Evolutionary conservation across 1,140 invertebrate species (phyloP).

Genomic region (Phthorimaea operculella): DNA sequence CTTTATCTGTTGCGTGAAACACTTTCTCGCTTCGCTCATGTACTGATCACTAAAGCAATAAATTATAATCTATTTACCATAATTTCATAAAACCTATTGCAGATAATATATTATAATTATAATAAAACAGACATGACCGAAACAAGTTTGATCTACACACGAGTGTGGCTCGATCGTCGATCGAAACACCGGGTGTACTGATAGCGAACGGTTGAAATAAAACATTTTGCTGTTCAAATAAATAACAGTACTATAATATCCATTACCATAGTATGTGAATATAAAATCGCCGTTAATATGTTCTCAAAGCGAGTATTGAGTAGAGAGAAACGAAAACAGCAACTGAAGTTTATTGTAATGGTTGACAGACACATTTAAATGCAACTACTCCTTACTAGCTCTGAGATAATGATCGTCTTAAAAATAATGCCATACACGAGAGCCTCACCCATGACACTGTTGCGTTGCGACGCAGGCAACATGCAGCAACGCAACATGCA

Average conservation of each 20-base stretch:
- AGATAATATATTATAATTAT: constrained; percentile 39
- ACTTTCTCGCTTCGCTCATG: constrained; percentile 18
- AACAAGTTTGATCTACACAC: constrained; percentile 25
- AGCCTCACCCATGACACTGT: constrained; percentile 35
- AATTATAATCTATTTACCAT: constrained; percentile 38
- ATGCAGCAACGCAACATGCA: not conserved
- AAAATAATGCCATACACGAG: constrained; percentile 33
- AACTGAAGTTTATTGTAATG: not conserved
- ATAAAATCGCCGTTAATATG: constrained; percentile 32
- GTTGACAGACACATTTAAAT: not conserved
- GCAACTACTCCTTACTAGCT: constrained; percentile 10
- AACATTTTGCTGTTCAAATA: constrained; percentile 37
- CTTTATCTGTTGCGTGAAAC: constrained; percentile 13
- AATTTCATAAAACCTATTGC: constrained; percentile 46
- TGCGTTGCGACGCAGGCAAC: not conserved
- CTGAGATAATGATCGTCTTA: constrained; percentile 34
- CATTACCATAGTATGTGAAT: constrained; percentile 38
- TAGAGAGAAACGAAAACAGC: not conserved
- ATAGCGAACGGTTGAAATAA: constrained; percentile 38
- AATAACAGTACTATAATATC: constrained; percentile 28
- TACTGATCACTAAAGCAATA: constrained; percentile 36
- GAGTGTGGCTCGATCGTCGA: constrained; percentile 22
- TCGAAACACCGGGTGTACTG: constrained; percentile 27
- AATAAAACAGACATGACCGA: constrained; percentile 30
- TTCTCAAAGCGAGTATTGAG: constrained; percentile 17